Evolutionary conservation across 2,113 vertebrate species (phyloP).

Genomic region (Sciurus niger): DNA sequence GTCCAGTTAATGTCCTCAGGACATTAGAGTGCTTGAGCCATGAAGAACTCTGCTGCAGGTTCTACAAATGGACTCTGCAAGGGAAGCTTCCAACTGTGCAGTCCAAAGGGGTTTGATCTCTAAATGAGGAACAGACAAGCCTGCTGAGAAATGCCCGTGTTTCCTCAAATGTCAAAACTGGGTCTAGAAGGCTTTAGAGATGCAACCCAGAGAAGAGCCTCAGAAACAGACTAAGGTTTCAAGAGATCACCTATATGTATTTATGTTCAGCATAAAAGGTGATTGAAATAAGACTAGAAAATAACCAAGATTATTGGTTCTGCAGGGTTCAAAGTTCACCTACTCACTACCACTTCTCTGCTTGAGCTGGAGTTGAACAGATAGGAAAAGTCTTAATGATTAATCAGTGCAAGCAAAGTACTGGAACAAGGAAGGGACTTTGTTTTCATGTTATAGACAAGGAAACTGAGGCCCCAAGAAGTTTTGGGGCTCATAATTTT

Average conservation of each 20-base stretch:
- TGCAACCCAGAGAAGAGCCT: neutral
- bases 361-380: neutral
- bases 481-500: neutral
- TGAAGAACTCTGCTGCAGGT: neutral
- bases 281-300: neutral
- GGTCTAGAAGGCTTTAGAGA: neutral
- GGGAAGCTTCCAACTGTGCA: neutral
- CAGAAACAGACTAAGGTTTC: neutral
- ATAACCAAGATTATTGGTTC: neutral
- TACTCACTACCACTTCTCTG: neutral
- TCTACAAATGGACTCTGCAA: neutral
- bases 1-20: neutral
- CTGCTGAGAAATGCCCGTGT: neutral
- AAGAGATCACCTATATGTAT: neutral
- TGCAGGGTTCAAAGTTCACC: neutral
- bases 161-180: neutral
- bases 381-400: slow-evolving; percentile 69
- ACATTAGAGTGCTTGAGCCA: neutral
- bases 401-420: neutral
- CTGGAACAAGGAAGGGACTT: slow-evolving; percentile 20
- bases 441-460: neutral
- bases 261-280: slow-evolving; percentile 1
- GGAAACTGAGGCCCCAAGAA: neutral
- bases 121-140: neutral
- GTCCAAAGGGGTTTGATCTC: neutral